A percentile compares a stretch with the other conserved stretches of the same genome.
Conservation (phyloP, 2,797 vertebrate genomes). For the Syngnathus acus region DNA sequence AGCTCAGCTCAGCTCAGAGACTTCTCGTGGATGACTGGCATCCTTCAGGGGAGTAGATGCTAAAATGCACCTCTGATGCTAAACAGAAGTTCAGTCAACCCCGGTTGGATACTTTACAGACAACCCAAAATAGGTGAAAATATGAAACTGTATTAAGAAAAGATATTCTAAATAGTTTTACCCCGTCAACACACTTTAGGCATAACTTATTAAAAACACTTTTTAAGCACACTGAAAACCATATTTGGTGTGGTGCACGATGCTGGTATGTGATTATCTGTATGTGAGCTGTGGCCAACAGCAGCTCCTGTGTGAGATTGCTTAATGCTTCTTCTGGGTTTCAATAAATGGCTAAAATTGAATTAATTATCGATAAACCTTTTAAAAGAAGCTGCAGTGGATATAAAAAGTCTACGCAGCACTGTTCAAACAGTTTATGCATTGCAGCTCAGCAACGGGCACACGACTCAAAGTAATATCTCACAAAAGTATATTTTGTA, state of each 20-base stretch:
- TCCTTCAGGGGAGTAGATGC: slow-evolving; percentile 29
- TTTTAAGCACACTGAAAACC: too few species aligned
- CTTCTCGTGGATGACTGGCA: slow-evolving; percentile 36
- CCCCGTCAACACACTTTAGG: neutral
- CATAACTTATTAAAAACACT: neutral
- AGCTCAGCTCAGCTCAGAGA: slow-evolving; percentile 35
- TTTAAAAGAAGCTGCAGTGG: too few species aligned
- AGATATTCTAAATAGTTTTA: neutral
- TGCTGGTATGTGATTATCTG: too few species aligned
- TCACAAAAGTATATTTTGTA: neutral
- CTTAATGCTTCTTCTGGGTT: too few species aligned
- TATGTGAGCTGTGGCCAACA: too few species aligned
- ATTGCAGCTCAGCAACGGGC: too few species aligned
- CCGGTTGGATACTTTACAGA: neutral
- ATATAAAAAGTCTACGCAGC: too few species aligned
- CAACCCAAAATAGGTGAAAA: neutral
- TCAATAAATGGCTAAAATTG: neutral
- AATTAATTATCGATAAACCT: too few species aligned
- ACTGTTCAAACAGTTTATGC: too few species aligned
- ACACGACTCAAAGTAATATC: neutral
- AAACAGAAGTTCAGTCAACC: neutral
- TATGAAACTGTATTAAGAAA: neutral
- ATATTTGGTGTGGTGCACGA: too few species aligned
- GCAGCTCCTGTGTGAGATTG: too few species aligned
- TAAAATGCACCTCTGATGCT: slow-evolving; percentile 9